These are phyloP conservation scores for Netelia virgata DNA, from an alignment of 2,888 invertebrate genomes.

Conservation along the genomic window DNA sequence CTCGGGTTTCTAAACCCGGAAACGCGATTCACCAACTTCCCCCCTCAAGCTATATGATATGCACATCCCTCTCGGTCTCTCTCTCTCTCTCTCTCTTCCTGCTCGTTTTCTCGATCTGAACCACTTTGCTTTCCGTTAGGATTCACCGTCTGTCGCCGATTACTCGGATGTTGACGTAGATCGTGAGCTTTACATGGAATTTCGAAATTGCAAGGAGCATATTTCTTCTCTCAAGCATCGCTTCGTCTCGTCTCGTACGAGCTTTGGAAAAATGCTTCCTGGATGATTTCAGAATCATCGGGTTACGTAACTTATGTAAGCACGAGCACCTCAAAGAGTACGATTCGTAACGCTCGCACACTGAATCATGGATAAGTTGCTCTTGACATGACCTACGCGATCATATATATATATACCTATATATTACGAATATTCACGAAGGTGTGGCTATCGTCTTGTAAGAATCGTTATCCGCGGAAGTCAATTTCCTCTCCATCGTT, in stretches of 20 bases:
- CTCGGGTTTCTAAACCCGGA: slow-evolving; percentile 59
- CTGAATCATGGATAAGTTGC: neutral
- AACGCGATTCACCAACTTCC: slow-evolving; percentile 60
- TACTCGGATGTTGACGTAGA: slow-evolving; percentile 3
- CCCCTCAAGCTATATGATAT: slow-evolving; percentile 43
- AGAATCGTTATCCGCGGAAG: slow-evolving; percentile 45
- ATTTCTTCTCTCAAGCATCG: neutral
- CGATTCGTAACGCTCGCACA: neutral
- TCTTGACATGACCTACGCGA: slow-evolving; percentile 13
- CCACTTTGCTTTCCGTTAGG: slow-evolving; percentile 43
- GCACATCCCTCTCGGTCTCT: slow-evolving; percentile 20
- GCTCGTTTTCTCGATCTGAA: slow-evolving; percentile 12
- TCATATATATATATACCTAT: slow-evolving; percentile 30
- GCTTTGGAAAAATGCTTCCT: slow-evolving; percentile 4
- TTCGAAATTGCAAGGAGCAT: neutral
- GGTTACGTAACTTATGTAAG: neutral
- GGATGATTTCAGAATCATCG: neutral
- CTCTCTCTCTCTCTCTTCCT: slow-evolving; percentile 31
- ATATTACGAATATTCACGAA: slow-evolving; percentile 18
- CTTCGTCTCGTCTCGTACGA: neutral
- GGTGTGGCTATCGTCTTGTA: slow-evolving; percentile 33
- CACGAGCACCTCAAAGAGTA: neutral
- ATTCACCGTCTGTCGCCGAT: slow-evolving; percentile 41
- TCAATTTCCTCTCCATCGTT: slow-evolving; percentile 43
- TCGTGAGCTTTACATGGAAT: slow-evolving; percentile 2